Evolutionary conservation across 2,113 vertebrate species (phyloP).

Genomic region (Carassius auratus): DNA sequence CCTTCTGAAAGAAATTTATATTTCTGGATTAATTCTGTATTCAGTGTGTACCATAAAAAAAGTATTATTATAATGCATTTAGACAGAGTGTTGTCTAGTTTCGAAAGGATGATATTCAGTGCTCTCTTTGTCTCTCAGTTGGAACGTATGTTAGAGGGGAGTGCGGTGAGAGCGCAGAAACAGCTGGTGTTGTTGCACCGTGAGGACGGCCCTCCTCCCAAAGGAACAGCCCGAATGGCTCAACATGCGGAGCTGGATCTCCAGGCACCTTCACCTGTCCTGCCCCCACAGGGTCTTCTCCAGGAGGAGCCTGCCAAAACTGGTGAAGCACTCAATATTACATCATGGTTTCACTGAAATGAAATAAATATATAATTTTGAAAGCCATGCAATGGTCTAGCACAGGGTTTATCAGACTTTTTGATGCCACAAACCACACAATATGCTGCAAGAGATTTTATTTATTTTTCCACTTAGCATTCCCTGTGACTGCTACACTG

Average conservation of each 20-base stretch:
- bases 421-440: too few species aligned
- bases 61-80: slow-evolving; percentile 14
- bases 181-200: slow-evolving; percentile 88
- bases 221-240: slow-evolving; percentile 90
- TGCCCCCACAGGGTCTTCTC: slow-evolving; percentile 91
- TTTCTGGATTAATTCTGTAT: background rate
- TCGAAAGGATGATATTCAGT: background rate
- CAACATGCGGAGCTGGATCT: slow-evolving; percentile 96
- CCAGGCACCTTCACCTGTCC: slow-evolving; percentile 88
- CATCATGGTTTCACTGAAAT: background rate
- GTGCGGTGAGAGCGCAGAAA: slow-evolving; percentile 89
- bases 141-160: slow-evolving; percentile 93
- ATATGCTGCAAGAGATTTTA: too few species aligned
- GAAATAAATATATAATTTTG: too few species aligned
- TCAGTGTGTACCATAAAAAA: background rate
- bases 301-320: slow-evolving; percentile 84
- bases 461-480: background rate
- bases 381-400: too few species aligned
- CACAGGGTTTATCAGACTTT: too few species aligned
- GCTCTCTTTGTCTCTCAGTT: slow-evolving; percentile 72
- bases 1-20: background rate
- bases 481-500: background rate
- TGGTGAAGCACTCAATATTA: slow-evolving; percentile 75
- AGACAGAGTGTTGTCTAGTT: background rate
- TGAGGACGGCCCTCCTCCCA: slow-evolving; percentile 86